phyloP scores from a whole-genome alignment of 2,888 invertebrate genomes.

The Ichneumoninae sp. region DNA sequence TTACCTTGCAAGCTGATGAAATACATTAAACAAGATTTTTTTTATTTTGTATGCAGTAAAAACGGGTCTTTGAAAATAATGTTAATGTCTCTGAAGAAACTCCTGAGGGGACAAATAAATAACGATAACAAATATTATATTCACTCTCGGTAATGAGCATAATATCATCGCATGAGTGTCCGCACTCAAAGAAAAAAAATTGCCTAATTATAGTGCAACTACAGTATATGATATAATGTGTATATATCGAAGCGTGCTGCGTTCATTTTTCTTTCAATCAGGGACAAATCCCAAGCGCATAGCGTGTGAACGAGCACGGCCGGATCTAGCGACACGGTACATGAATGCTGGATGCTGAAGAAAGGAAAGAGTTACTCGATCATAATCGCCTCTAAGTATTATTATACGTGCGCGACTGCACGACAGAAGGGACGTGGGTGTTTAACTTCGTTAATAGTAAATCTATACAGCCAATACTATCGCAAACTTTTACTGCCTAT shows the following conservation, averaged over 20 bases:
- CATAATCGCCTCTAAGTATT: constrained; percentile 52
- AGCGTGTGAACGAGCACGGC: constrained; percentile 52
- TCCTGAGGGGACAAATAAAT: too few species aligned
- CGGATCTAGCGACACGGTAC: constrained; percentile 55
- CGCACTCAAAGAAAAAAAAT: neutral
- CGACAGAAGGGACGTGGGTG: constrained; percentile 59
- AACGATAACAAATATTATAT: neutral
- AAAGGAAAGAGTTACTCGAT: constrained; percentile 56
- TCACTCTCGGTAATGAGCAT: neutral
- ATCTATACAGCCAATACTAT: constrained; percentile 17
- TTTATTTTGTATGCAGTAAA: too few species aligned
- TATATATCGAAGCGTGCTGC: constrained; percentile 1
- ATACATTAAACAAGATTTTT: too few species aligned
- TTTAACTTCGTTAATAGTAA: constrained; percentile 31
- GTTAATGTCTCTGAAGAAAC: too few species aligned
- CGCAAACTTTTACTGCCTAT: neutral
- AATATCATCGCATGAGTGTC: neutral
- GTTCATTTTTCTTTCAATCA: constrained; percentile 4
- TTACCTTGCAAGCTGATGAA: too few species aligned
- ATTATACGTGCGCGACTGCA: constrained; percentile 52
- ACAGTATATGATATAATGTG: neutral
- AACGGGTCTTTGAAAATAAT: too few species aligned
- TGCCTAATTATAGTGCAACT: neutral
- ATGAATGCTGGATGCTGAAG: constrained; percentile 46
- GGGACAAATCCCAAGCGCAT: constrained; percentile 25